Percentiles rank a stretch among this genome's conserved stretches.
phyloP scores from a whole-genome alignment of 30 jellyfish, hydroid and myxozoan genomes.

The Turritopsis dohrnii region DNA sequence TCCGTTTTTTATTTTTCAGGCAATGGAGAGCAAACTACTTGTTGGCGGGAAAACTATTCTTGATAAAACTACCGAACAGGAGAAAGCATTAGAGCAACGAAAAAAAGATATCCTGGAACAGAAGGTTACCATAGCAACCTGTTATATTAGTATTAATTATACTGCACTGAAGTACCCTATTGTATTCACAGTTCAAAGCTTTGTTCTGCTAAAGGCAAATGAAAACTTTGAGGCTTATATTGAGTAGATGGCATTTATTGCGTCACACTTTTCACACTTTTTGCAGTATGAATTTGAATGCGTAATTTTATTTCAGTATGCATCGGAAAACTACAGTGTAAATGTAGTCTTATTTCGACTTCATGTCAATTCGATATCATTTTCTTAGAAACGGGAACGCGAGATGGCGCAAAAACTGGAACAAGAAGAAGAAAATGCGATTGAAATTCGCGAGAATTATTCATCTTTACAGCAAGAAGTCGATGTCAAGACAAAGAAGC shows the following conservation, averaged over 20 bases:
- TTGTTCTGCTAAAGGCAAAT: too few relatives aligned
- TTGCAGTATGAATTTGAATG: too few relatives aligned
- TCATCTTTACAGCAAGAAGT: slow-evolving; percentile 93
- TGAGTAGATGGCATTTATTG: too few relatives aligned
- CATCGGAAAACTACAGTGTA: too few relatives aligned
- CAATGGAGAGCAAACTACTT: slow-evolving; percentile 91
- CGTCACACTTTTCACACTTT: too few relatives aligned
- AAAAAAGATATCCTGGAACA: slow-evolving; percentile 74
- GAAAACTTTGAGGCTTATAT: too few relatives aligned
- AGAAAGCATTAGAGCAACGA: slow-evolving; percentile 74
- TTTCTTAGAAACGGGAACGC: slow-evolving; percentile 77
- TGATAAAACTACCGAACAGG: slow-evolving; percentile 94
- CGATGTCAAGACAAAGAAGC: slow-evolving; percentile 86
- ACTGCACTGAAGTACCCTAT: too few relatives aligned
- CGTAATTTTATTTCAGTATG: too few relatives aligned
- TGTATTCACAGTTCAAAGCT: background rate
- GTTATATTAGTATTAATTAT: too few relatives aligned
- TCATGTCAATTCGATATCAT: too few relatives aligned
- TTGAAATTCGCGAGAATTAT: slow-evolving; percentile 70
- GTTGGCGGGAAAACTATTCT: slow-evolving; percentile 90
- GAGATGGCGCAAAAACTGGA: slow-evolving; percentile 87
- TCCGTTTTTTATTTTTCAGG: slow-evolving; percentile 36
- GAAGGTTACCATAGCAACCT: too few relatives aligned
- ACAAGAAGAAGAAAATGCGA: slow-evolving; percentile 83
- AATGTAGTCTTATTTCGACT: too few relatives aligned